Percentiles rank a stretch among this genome's conserved stretches.
phyloP scores from a whole-genome alignment of 2,888 invertebrate species.

The Agrochola lychnidis region DNA sequence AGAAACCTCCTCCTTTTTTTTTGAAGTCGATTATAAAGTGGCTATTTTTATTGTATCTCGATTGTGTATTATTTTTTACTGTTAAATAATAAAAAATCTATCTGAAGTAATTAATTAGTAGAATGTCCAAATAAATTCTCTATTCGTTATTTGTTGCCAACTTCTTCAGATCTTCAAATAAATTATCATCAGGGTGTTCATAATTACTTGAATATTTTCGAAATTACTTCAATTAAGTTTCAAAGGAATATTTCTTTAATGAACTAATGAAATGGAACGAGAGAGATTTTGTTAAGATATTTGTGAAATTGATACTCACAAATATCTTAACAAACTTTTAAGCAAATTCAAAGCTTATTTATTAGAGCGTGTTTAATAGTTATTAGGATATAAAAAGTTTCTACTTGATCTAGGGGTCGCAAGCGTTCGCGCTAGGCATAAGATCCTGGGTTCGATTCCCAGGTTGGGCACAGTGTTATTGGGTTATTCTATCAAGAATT shows the following conservation, averaged over 20 bases:
- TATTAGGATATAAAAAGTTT: neutral
- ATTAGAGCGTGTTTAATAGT: neutral
- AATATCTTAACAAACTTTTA: neutral
- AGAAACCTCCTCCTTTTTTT: too few relatives aligned
- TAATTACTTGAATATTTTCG: neutral
- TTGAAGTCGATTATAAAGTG: too few relatives aligned
- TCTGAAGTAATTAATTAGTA: neutral
- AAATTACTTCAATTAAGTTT: conserved; percentile 12
- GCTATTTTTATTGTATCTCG: too few relatives aligned
- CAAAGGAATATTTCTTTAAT: conserved; percentile 3
- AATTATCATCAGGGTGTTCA: neutral
- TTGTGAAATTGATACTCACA: neutral
- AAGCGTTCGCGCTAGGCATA: neutral
- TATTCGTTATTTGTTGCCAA: neutral
- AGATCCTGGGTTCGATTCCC: neutral
- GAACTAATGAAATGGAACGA: conserved; percentile 12
- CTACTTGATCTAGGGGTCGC: neutral
- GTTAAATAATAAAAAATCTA: too few relatives aligned
- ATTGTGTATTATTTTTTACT: neutral
- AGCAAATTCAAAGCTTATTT: neutral
- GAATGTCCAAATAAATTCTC: neutral
- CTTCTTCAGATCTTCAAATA: conserved; percentile 1
- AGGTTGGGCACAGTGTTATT: neutral
- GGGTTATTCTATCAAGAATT: neutral
- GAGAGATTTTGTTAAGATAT: neutral